Conservation (phyloP, 2,113 vertebrate genomes). For the Balaeniceps rex region DNA sequence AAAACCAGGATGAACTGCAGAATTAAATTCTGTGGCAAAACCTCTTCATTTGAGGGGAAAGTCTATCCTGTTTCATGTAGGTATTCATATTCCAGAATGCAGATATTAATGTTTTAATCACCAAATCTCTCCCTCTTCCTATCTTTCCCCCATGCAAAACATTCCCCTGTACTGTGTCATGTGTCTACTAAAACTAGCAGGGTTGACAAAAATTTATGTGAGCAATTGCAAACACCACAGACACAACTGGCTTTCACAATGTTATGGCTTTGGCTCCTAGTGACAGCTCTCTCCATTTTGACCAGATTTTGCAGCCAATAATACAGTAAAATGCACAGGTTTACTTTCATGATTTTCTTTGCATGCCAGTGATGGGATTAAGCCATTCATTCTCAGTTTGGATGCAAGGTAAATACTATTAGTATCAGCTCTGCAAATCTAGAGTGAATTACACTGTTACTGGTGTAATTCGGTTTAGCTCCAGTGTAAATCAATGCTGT, state of each 20-base stretch:
- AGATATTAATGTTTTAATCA: background rate
- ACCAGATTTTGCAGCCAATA: background rate
- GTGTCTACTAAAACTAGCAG: background rate
- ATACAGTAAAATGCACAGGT: background rate
- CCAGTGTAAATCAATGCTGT: background rate
- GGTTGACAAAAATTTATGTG: background rate
- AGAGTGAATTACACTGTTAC: background rate
- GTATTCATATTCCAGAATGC: background rate
- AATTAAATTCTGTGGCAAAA: background rate
- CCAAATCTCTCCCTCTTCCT: background rate
- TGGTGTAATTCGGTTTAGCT: background rate
- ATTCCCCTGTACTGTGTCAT: background rate
- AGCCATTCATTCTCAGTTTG: background rate
- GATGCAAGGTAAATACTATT: background rate
- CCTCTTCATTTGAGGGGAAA: background rate
- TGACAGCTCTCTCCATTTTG: background rate
- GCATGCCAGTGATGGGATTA: background rate
- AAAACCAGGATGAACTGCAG: background rate
- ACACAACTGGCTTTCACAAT: background rate
- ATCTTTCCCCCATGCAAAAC: background rate
- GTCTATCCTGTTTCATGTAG: background rate
- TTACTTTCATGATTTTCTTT: background rate
- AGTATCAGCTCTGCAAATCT: background rate
- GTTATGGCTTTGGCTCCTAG: background rate
- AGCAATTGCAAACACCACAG: background rate